Evolutionary conservation across 2,113 vertebrate species (phyloP).

Genomic region (Etheostoma spectabile): DNA sequence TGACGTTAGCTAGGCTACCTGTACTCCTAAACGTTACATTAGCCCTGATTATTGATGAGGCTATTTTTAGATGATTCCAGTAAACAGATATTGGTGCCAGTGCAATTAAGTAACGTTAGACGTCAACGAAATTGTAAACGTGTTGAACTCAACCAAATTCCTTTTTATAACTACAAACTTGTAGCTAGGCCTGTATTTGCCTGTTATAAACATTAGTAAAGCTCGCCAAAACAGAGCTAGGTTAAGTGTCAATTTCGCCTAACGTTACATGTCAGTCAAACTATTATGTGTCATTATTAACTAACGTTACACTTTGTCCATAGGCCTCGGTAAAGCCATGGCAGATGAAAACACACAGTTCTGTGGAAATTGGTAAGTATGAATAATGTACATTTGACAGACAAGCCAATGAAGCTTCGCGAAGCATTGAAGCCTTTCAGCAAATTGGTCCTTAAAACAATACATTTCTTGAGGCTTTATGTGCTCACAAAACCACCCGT

Average conservation of each 20-base stretch:
- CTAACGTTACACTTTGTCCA: neutral
- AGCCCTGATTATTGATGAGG: neutral
- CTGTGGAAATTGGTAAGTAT: slow-evolving; percentile 84
- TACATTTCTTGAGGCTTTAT: no score
- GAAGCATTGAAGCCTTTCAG: no score
- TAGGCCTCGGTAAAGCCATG: slow-evolving; percentile 69
- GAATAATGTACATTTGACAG: neutral
- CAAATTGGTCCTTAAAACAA: no score
- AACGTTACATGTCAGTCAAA: neutral
- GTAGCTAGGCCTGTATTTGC: neutral
- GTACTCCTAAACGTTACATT: neutral
- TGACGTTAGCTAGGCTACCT: neutral
- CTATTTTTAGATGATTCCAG: neutral
- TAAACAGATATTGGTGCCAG: neutral
- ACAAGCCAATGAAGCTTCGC: no score
- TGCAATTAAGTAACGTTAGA: neutral
- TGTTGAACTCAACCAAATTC: neutral
- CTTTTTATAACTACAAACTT: neutral
- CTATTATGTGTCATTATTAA: slow-evolving; percentile 5
- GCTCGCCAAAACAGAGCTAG: neutral
- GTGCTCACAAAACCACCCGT: no score
- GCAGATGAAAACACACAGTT: slow-evolving; percentile 85
- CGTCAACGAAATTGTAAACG: neutral
- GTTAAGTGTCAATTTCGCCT: neutral
- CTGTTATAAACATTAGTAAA: neutral